phyloP scores from a whole-genome alignment of 2,113 vertebrate species.

The Oryzias celebensis region DNA sequence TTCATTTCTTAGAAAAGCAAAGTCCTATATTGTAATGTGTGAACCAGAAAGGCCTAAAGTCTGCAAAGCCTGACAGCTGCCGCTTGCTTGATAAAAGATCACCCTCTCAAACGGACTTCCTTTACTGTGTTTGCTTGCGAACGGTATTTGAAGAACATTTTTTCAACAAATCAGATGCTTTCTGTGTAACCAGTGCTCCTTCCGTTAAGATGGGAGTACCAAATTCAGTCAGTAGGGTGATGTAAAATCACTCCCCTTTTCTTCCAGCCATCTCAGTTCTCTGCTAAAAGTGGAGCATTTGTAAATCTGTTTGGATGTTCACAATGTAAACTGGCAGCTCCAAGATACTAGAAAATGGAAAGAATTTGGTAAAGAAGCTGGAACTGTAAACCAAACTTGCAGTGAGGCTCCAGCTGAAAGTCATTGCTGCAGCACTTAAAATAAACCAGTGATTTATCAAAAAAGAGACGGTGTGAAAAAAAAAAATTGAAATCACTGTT shows the following conservation, averaged over 20 bases:
- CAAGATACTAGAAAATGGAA: constrained; percentile 44
- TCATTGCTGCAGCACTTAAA: constrained; percentile 45
- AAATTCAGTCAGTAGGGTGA: constrained; percentile 28
- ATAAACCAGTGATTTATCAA: constrained; percentile 70
- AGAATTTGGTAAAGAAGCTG: constrained; percentile 65
- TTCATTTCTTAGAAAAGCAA: too few species aligned
- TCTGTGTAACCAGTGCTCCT: constrained; percentile 31
- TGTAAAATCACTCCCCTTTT: constrained; percentile 38
- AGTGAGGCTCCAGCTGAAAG: constrained; percentile 51
- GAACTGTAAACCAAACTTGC: constrained; percentile 57
- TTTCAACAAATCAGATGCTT: background rate
- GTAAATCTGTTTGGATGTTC: constrained; percentile 8
- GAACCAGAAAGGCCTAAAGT: constrained; percentile 11
- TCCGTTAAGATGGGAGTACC: constrained; percentile 36
- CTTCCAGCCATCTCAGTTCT: constrained; percentile 5
- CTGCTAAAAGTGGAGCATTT: constrained; percentile 9
- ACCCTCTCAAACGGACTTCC: constrained; percentile 43
- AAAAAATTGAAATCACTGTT: constrained; percentile 10
- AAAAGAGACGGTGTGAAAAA: constrained; percentile 34
- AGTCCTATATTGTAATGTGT: too few species aligned
- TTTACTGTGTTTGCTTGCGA: constrained; percentile 12
- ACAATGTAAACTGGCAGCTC: constrained; percentile 25
- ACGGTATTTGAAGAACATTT: too few species aligned
- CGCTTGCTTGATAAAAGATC: constrained; percentile 74
- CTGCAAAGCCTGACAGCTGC: constrained; percentile 41